Conservation (phyloP, 2,797 vertebrate genomes). For the Acipenser ruthenus region DNA sequence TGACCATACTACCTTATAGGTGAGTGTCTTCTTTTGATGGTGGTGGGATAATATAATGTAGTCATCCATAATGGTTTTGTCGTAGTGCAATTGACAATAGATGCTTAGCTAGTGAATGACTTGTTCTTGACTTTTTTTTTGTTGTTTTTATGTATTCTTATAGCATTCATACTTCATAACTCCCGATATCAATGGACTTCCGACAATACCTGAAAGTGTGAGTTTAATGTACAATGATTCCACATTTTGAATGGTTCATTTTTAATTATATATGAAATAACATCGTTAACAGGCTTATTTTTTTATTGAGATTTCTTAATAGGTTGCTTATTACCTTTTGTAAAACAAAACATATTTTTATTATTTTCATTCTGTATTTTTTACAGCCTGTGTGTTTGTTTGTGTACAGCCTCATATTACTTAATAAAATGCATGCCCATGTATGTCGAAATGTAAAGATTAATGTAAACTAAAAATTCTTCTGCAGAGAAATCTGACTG, state of each 20-base stretch:
- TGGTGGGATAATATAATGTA: slow-evolving; percentile 53
- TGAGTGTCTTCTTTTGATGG: slow-evolving; percentile 60
- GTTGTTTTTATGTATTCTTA: slow-evolving; percentile 35
- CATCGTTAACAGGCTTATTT: too few species aligned
- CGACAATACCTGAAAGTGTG: slow-evolving; percentile 95
- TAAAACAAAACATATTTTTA: background rate
- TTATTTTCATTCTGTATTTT: background rate
- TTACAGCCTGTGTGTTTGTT: slow-evolving; percentile 2
- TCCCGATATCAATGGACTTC: slow-evolving; percentile 88
- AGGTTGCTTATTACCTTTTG: background rate
- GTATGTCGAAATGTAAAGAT: background rate
- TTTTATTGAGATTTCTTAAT: background rate
- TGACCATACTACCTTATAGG: slow-evolving; percentile 59
- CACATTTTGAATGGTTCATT: slow-evolving; percentile 31
- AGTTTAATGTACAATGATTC: slow-evolving; percentile 59
- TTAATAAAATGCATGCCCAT: too few species aligned
- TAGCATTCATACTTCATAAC: slow-evolving; percentile 95
- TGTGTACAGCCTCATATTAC: too few species aligned
- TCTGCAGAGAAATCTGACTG: slow-evolving; percentile 90
- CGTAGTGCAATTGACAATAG: slow-evolving; percentile 27
- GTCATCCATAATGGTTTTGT: slow-evolving; percentile 66
- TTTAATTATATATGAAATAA: too few species aligned
- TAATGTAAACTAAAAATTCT: background rate
- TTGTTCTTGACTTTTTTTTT: slow-evolving; percentile 44
- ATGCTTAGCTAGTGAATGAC: slow-evolving; percentile 14